Conservation (phyloP, 1,140 invertebrate genomes). For the Doryteuthis pealeii region DNA sequence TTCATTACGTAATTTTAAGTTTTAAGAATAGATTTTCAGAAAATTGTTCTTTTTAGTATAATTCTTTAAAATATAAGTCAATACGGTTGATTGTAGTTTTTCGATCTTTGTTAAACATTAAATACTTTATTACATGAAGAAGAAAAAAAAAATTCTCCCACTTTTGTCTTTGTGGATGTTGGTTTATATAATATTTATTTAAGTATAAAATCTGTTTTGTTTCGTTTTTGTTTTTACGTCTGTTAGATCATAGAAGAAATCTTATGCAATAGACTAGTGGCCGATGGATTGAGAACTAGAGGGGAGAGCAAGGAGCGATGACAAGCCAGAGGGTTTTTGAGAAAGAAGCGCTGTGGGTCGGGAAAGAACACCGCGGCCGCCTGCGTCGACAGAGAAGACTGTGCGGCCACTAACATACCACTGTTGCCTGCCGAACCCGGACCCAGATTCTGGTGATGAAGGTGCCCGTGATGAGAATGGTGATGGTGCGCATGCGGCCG, state of each 20-base stretch:
- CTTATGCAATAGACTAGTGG: slow-evolving; percentile 40
- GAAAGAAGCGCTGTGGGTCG: background rate
- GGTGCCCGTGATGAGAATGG: background rate
- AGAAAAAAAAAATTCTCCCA: too few relatives aligned
- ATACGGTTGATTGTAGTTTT: too few relatives aligned
- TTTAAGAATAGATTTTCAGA: too few relatives aligned
- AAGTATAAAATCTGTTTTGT: too few relatives aligned
- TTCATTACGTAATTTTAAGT: too few relatives aligned
- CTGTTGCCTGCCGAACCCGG: background rate
- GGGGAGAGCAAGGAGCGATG: slow-evolving; percentile 37
- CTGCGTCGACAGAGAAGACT: slow-evolving; percentile 27
- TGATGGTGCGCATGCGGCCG: slow-evolving; percentile 12
- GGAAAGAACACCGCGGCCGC: slow-evolving; percentile 19
- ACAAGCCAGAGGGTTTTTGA: slow-evolving; percentile 20
- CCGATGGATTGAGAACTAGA: slow-evolving; percentile 33
- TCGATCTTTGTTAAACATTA: too few relatives aligned
- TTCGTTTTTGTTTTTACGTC: too few relatives aligned
- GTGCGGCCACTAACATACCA: slow-evolving; percentile 23
- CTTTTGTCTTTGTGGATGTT: too few relatives aligned
- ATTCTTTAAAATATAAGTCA: too few relatives aligned
- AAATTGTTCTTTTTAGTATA: too few relatives aligned
- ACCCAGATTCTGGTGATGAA: slow-evolving; percentile 12
- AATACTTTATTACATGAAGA: too few relatives aligned
- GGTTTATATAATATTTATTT: too few relatives aligned
- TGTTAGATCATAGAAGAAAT: slow-evolving; percentile 42